Base-by-base conservation (phyloP, 2,113 vertebrate genomes). In the Rhynchopsitta pachyrhyncha region DNA sequence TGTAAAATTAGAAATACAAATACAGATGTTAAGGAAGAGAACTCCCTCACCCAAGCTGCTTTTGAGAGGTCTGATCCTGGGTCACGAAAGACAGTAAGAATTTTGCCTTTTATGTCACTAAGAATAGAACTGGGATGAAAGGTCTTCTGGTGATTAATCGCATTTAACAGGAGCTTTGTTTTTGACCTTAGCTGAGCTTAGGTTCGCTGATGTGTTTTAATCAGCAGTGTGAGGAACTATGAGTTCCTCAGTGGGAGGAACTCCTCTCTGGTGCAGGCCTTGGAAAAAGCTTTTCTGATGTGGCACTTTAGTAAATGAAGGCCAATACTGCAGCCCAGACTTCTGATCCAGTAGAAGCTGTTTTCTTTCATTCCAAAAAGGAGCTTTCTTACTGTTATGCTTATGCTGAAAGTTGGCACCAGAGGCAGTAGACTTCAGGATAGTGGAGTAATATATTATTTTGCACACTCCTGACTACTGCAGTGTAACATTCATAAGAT, bases 71-170 rank as follows among this genome's bases (percentile, higher is more conserved):
- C 82, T 88, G 69, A 80, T 91, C 46, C 44, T 82, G 39, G 74
- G 62, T 84, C 86, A 92, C 17, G 13, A 16, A 86, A 82, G 86
- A 37, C 47, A 87, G 67, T 18, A 62, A 66, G 77, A 91, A 82
- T 87, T 88, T 89, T 93, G 31, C 62, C 37, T 80, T 92, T 94
- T 77, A 62, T 78, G 55, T 91, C 83, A 79, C 44, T 23, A 69
- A 57, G 53, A 80, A 25, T 50, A 91, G 59, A 85, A 76, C 3
- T 93, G 53, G 76, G 67, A 89, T 53, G 69, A 89, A 95, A 88
- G 47, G 24, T 84, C 83, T 87, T 84, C 46, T 88, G 28, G 69
- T 94, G 77, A 81, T 94, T 93, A 96, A 90, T 52, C 88, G 66
- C 62, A 69, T 86, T 79, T 92, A 92, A 66, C 78, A 89, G n/a